Base-by-base conservation (phyloP, 2,797 vertebrate species). In the Loriculus beryllinus region DNA sequence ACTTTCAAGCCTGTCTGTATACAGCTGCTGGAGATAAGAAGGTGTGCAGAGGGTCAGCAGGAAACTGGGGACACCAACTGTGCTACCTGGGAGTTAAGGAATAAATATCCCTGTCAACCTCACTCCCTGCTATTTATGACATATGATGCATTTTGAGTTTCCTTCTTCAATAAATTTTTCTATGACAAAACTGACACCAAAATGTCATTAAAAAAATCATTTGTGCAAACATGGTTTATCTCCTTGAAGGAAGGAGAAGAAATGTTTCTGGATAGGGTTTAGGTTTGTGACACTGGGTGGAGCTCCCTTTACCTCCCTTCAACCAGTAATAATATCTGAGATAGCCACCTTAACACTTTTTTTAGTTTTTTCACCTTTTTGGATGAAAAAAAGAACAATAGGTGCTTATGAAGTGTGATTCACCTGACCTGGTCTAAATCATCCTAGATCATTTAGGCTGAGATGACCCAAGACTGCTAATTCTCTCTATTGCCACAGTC, bases 101-200 rank as follows among this genome's bases (percentile, higher is more conserved):
- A 37, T 8, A 28, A 42, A 71, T 6, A 59, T 43, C 28, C 10
- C 25, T 25, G 35, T 9, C 54, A 64, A 0, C 9, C 8, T 82
- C 26, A 11, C 7, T 20, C 6, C 45, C 42, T 43, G 19, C 37
- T 33, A 29, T 22, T 51, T 33, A n/a, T 7, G 9, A 29, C 9
- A 20, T 3, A 3, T 0, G 1, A 4, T 49, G 35, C 13, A 37
- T 23, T 15, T 70, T 25, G 26, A 0, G 5, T 49, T 83, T 88
- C n/a, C 6, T 21, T 45, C 40, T 40, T 80, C 40, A 33, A 6
- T 20, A 6, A 23, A 7, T 20, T 9, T 35, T 37, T 31, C 3
- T 0, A 19, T 22, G 21, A 8, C 4, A 47, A 89, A 77, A 51
- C 7, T 2, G 8, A 3, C 42, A 39, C 6, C 52, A 17, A 63